Evolutionary conservation across 2,797 vertebrate genomes (phyloP).

Genomic region (Alosa sapidissima): DNA sequence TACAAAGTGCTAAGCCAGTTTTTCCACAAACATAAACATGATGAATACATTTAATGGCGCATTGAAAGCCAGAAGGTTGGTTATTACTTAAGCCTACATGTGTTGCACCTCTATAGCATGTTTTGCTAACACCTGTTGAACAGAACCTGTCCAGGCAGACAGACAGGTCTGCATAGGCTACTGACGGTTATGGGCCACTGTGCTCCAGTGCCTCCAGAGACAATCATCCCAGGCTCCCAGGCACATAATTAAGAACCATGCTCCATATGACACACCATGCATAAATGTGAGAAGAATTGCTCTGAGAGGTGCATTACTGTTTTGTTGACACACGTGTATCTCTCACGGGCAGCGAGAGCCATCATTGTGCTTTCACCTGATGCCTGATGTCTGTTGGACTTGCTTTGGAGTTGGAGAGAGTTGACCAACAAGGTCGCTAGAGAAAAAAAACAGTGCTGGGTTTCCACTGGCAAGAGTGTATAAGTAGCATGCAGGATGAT

Average conservation of each 20-base stretch:
- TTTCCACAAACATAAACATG: conserved; percentile 5
- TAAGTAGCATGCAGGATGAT: not conserved
- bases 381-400: not conserved
- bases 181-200: conserved; percentile 60
- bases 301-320: not conserved
- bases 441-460: not conserved
- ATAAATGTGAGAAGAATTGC: not conserved
- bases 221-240: not conserved
- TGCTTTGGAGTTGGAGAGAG: not conserved
- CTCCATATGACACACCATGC: not conserved
- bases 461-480: not conserved
- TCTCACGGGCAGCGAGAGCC: not conserved
- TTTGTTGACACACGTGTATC: not conserved
- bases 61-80: not conserved
- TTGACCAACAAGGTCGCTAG: not conserved
- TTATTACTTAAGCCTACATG: conserved; percentile 23
- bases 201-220: not conserved
- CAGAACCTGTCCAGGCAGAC: conserved; percentile 75
- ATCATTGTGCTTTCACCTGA: not conserved
- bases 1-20: not conserved
- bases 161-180: conserved; percentile 64
- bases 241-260: not conserved
- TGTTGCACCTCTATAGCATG: conserved; percentile 12
- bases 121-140: conserved; percentile 42
- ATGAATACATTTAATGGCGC: not conserved